Evolutionary conservation across 2,888 invertebrate species (phyloP), one percentile per base, ranked within the genome.

Genomic region (Chirona hameri): DNA sequence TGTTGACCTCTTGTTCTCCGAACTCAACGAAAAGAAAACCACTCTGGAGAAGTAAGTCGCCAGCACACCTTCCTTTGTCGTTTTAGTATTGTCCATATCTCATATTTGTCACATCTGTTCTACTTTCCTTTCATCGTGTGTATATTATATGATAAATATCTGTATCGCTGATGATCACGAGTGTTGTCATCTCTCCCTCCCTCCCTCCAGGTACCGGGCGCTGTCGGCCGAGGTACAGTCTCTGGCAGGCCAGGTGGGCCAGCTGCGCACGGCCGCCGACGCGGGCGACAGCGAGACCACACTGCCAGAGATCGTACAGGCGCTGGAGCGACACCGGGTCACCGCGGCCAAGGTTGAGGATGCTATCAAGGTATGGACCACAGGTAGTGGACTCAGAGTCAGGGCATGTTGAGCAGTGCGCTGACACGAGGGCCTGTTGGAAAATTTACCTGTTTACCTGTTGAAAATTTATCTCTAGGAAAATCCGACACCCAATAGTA

Each of bases 11-110:
- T 91, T 92, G 84, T 91, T 94, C 52, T 94, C 95, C 86, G 97
- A 97, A 87, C 89, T 97, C 2, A 94, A 95, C 82, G 98, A 98
- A 87, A 98, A 97, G 88, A 93, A 95, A 86, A 93, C 96, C 0
- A 92, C 94, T 79, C 87, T 97, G 31, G 97, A 98, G 87, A 97
- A 96, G 88, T 94, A 94, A 88, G 94, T 92, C 87, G 92, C 93
- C 60, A 39, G 2, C 4, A 39, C 39, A 39, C 39, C 7, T 7
- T 39, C 7, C 4, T 39, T 39, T 39, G 7, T 39, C 39, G 39
- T 39, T 39, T 39, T 7, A 39, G 4, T 39, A 5, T 39, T 39
- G 7, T 7, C 7, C 39, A 7, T 39, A 39, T 2, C 39, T 5
- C 39, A 7, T 39, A 39, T 2, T 7, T 5, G 4, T 39, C 39